Evolutionary conservation across 1,140 invertebrate genomes (phyloP), one percentile per base, ranked within the genome.

Genomic region (Portunus trituberculatus): DNA sequence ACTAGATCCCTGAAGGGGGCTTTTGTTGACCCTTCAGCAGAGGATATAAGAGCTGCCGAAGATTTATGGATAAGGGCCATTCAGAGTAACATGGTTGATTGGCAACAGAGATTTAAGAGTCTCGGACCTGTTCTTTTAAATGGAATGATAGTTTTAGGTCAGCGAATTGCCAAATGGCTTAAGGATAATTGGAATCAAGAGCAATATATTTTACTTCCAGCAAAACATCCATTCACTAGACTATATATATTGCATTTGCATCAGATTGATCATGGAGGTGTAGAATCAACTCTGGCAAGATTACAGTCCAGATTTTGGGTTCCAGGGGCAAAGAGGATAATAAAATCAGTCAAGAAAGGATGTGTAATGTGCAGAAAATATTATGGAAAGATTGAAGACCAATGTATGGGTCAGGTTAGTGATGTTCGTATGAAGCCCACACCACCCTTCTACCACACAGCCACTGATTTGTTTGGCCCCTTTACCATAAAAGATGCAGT

Each of bases 391-490:
- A 86, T 48, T 46, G 31, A 12, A 28, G 92, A 46, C 0, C 92
- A 93, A 16, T 29, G 32, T 14, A 86, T 93, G 92, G 48, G 48
- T 52, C 32, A 29, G 29, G 31, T 93, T 10, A 31, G 20, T n/a
- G n/a, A 45, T 6, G 83, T 48, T 16, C 4, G 92, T 46, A 12
- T 93, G 25, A 84, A 93, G n/a, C 92, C 92, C 20, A 28, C 76
- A 25, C 92, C 92, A 0, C 76, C 92, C 12, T 93, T 93, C 29
- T 84, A 84, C 86, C 25, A 86, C 16, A 86, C 92, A 16, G 92
- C 46, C 8, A 0, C 76, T 1, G 82, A 93, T 48, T 52, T 93
- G 31, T 93, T 84, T 93, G 92, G 82, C 3, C 92, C 92, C 12
- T 84, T 46, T 59, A 14, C 20, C 2, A 46, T 93, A 20, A 93